Evolutionary conservation across 2,113 vertebrate genomes (phyloP).

Genomic region (Lepisosteus oculatus): DNA sequence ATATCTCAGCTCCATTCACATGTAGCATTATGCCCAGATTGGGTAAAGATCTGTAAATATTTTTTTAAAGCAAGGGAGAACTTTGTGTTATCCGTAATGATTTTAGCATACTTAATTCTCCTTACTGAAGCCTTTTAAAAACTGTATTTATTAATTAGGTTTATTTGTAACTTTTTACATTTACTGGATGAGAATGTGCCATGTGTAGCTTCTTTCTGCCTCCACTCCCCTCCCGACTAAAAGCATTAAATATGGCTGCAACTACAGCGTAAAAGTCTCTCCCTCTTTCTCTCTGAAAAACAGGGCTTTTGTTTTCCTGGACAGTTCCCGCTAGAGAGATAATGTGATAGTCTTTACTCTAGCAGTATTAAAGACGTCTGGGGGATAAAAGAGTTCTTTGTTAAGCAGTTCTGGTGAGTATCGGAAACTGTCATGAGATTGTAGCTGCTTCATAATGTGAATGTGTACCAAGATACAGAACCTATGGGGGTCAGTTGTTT

Average conservation of each 20-base stretch:
- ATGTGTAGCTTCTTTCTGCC: conserved; percentile 62
- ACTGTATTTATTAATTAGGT: conserved; percentile 89
- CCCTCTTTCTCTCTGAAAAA: conserved; percentile 11
- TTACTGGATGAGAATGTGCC: conserved; percentile 73
- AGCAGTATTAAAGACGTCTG: conserved; percentile 60
- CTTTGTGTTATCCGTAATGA: conserved; percentile 73
- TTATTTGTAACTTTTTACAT: conserved; percentile 78
- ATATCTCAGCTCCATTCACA: conserved; percentile 76
- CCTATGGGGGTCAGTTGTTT: too few relatives aligned
- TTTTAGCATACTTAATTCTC: conserved; percentile 71
- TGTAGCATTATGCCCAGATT: conserved; percentile 87
- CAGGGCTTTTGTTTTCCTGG: conserved; percentile 53
- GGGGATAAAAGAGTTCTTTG: not conserved
- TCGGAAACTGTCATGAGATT: too few relatives aligned
- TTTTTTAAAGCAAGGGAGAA: conserved; percentile 57
- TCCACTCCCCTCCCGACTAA: conserved; percentile 31
- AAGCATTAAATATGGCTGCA: conserved; percentile 70
- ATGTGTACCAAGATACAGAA: too few relatives aligned
- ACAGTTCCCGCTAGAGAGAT: conserved; percentile 51
- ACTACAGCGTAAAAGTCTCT: conserved; percentile 62
- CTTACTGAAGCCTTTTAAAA: conserved; percentile 65
- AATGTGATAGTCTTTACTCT: conserved; percentile 33
- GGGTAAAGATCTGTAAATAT: conserved; percentile 90
- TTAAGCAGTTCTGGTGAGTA: not conserved
- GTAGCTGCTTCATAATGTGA: too few relatives aligned